Evolutionary conservation across 2,113 vertebrate species (phyloP).

Genomic region (Cyprinodon variegatus): DNA sequence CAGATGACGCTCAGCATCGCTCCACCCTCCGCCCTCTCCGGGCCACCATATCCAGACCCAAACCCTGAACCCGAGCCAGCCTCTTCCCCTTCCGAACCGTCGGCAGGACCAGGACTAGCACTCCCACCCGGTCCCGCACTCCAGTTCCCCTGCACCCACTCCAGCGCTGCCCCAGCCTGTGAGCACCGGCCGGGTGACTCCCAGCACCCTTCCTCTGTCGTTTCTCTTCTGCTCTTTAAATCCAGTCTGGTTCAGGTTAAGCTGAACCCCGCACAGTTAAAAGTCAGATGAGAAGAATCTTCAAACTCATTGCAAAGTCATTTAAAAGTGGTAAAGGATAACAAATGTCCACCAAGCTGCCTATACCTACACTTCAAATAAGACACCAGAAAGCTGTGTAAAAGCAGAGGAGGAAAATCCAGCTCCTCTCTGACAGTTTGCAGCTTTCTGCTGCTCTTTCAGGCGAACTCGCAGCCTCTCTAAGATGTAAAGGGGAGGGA

Average conservation of each 20-base stretch:
- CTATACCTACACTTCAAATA: neutral
- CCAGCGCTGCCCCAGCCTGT: slow-evolving; percentile 65
- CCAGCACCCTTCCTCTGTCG: slow-evolving; percentile 65
- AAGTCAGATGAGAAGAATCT: slow-evolving; percentile 17
- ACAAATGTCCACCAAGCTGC: slow-evolving; percentile 17
- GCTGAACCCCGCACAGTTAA: slow-evolving; percentile 15
- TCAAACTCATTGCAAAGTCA: slow-evolving; percentile 18
- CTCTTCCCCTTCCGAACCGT: slow-evolving; percentile 62
- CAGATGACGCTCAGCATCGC: slow-evolving; percentile 91
- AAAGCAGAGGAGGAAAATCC: slow-evolving; percentile 37
- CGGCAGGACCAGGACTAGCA: slow-evolving; percentile 47
- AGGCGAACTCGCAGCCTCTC: slow-evolving; percentile 48
- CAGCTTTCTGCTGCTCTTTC: slow-evolving; percentile 54
- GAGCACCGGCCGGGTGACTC: slow-evolving; percentile 61
- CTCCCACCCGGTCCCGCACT: slow-evolving; percentile 63
- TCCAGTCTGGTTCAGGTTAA: slow-evolving; percentile 68
- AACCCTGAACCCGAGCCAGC: slow-evolving; percentile 64
- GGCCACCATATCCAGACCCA: slow-evolving; percentile 66
- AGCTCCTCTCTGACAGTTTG: slow-evolving; percentile 63
- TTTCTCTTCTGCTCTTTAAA: slow-evolving; percentile 52
- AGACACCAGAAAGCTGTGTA: slow-evolving; percentile 18
- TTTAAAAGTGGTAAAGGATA: slow-evolving; percentile 8
- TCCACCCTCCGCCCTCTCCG: slow-evolving; percentile 73
- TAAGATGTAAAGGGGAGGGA: slow-evolving; percentile 64
- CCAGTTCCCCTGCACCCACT: slow-evolving; percentile 78